Base-by-base conservation (phyloP, 1,140 invertebrate species). In the Drosophila triauraria region DNA sequence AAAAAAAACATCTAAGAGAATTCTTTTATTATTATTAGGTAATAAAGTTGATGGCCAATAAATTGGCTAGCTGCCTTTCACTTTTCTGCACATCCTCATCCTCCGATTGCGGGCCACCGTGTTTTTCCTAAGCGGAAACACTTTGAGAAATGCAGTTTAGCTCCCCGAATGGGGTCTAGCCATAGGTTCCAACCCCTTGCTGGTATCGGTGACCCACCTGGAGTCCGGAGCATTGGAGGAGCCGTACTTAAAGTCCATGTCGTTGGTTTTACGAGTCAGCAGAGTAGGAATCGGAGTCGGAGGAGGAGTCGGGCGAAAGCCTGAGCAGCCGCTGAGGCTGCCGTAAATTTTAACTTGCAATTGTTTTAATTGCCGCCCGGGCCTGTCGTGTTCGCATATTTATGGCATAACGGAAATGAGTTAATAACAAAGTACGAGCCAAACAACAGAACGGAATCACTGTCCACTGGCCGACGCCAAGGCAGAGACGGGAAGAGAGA, bases 331-430 rank as follows among this genome's bases (percentile, higher is more conserved):
- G 80, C 84, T 75, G 83, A 80, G 86, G 61, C 80, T 79, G 83
- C 81, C 80, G 83, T 88, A 87, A 87, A 88, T 87, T 87, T 87
- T 75, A 87, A 84, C 77, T 84, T 84, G 85, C 83, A 87, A 87
- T 87, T 87, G 83, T 87, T 87, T 87, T 87, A 87, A 87, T 87
- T 87, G 83, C 85, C 54, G 83, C 70, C 54, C 77, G 60, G 69
- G 64, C 84, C 77, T 74, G 83, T 88, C 83, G 84, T 88, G 83
- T 70, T 88, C 83, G 68, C 80, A 87, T 87, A 87, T 87, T 87
- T 87, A 87, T 87, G 83, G 83, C 77, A 88, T 87, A 87, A 87
- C 83, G 83, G 83, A 87, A 87, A 87, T 87, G 83, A 87, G 83
- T 87, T 87, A 87, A 87, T 87, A 87, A 87, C 83, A 87, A 87